Evolutionary conservation across 2,113 vertebrate genomes (phyloP).

Genomic region (Pelobates fuscus): DNA sequence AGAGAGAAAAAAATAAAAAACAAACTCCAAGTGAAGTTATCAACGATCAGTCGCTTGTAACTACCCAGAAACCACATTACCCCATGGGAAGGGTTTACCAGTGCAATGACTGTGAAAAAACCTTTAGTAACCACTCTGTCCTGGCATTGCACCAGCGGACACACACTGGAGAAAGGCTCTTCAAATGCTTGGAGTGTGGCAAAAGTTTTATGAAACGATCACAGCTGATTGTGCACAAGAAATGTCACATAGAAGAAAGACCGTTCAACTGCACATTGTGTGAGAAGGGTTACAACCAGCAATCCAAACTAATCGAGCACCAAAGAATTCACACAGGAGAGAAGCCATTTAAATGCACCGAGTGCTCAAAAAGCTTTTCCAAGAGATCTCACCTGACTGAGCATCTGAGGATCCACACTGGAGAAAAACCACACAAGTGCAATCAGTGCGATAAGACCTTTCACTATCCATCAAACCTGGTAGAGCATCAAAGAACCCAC

Average conservation of each 20-base stretch:
- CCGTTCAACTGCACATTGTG: conserved; percentile 20
- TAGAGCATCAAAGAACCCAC: conserved; percentile 34
- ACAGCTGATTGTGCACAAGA: conserved; percentile 27
- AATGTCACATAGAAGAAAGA: conserved; percentile 32
- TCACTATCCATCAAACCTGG: conserved; percentile 23
- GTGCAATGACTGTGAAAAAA: conserved; percentile 25
- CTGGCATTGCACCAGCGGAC: conserved; percentile 19
- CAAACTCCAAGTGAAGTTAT: not conserved
- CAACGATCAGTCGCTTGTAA: not conserved
- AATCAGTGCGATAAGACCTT: conserved; percentile 35
- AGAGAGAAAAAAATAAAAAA: not conserved
- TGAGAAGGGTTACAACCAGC: conserved; percentile 32
- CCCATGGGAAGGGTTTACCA: not conserved
- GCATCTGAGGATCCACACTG: conserved; percentile 29
- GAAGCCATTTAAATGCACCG: conserved; percentile 23
- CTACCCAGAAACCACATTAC: not conserved
- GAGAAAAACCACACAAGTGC: conserved; percentile 30
- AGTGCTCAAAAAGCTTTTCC: conserved; percentile 29
- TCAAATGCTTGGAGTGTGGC: conserved; percentile 12
- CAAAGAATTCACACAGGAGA: conserved; percentile 20
- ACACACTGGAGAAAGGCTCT: conserved; percentile 11
- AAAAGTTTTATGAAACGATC: conserved; percentile 22
- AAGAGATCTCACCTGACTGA: conserved; percentile 32
- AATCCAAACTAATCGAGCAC: conserved; percentile 23
- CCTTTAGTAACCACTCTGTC: conserved; percentile 10